Conservation (phyloP, 2,888 invertebrate genomes). For the Caenorhabditis sp. region DNA sequence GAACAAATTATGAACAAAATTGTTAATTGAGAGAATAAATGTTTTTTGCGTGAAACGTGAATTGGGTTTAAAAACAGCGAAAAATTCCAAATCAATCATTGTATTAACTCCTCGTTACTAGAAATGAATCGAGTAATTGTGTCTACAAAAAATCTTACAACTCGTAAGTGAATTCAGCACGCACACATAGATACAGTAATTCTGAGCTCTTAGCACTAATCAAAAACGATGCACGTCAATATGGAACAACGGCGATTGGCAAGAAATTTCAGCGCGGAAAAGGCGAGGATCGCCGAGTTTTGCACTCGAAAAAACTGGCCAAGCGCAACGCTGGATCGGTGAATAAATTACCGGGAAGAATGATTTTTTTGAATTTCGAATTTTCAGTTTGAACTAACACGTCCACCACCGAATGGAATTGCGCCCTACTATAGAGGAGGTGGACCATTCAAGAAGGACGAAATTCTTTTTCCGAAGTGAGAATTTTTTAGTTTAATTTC, state of each 20-base stretch:
- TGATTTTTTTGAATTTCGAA: constrained; percentile 4
- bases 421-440: constrained; percentile 4
- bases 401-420: constrained; percentile 26
- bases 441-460: constrained; percentile 3
- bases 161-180: no score
- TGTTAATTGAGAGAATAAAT: background rate
- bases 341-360: constrained; percentile 2
- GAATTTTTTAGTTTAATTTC: background rate
- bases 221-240: background rate
- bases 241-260: background rate
- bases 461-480: constrained; percentile 31
- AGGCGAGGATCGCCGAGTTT: constrained; percentile 14
- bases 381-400: constrained; percentile 27
- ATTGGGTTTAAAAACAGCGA: background rate
- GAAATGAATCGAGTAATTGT: background rate
- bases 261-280: constrained; percentile 1
- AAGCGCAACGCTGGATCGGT: constrained; percentile 8
- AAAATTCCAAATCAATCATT: background rate
- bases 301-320: constrained; percentile 27
- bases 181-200: no score
- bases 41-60: background rate
- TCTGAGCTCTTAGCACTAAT: background rate
- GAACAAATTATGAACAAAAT: constrained; percentile 58
- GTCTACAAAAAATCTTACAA: background rate
- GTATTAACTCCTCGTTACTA: background rate